Conservation (phyloP, 2,888 invertebrate genomes). For the Lucinisca nassula region DNA sequence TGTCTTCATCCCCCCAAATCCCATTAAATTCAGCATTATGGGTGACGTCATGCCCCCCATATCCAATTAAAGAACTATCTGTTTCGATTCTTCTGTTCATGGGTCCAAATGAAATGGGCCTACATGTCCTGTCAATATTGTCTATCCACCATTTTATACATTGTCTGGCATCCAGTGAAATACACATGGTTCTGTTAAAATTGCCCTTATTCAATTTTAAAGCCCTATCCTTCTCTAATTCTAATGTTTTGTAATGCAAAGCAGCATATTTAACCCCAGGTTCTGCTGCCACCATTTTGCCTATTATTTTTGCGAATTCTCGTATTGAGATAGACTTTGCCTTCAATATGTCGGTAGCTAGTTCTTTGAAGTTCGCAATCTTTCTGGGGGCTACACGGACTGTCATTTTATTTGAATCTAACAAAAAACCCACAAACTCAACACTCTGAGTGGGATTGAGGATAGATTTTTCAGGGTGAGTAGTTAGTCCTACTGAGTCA, state of each 20-base stretch:
- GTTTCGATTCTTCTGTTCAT: constrained; percentile 25
- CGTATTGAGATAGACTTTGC: constrained; percentile 43
- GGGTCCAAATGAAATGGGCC: not conserved
- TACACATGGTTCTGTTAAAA: constrained; percentile 35
- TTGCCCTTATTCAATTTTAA: constrained; percentile 49
- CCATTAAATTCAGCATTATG: constrained; percentile 12
- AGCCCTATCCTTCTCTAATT: constrained; percentile 48
- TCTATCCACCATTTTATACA: constrained; percentile 55
- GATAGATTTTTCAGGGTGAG: constrained; percentile 65
- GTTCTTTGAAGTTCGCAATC: not conserved
- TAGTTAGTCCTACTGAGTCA: constrained; percentile 58
- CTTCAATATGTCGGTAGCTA: constrained; percentile 19
- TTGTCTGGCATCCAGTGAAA: not conserved
- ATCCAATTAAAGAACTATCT: constrained; percentile 48
- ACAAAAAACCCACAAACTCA: constrained; percentile 57
- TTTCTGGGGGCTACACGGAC: constrained; percentile 34
- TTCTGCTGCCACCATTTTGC: constrained; percentile 57
- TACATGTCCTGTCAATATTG: constrained; percentile 18
- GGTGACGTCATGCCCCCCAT: constrained; percentile 28
- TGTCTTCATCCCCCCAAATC: constrained; percentile 34
- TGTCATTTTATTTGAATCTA: constrained; percentile 55
- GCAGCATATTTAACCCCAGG: constrained; percentile 63
- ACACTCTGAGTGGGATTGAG: constrained; percentile 53
- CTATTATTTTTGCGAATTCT: constrained; percentile 40
- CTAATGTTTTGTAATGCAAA: constrained; percentile 58